These are phyloP conservation scores for Myiopsitta monachus DNA, from an alignment of 2,113 vertebrate genomes.

Conservation along the genomic window DNA sequence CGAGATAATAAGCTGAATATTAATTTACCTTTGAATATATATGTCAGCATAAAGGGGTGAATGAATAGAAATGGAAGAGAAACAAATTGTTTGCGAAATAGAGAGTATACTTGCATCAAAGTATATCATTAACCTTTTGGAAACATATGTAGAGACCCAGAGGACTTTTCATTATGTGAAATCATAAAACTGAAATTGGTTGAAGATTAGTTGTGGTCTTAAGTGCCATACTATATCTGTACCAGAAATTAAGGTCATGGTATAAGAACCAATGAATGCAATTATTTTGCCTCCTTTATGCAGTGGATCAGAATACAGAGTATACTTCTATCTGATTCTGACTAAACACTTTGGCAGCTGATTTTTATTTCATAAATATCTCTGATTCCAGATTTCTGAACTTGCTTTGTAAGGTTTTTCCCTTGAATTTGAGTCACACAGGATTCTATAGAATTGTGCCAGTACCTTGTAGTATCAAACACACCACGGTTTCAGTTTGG, in stretches of 20 bases:
- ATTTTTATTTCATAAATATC: background rate
- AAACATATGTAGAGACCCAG: background rate
- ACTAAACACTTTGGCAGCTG: background rate
- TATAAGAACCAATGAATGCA: background rate
- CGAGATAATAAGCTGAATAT: background rate
- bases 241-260: background rate
- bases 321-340: background rate
- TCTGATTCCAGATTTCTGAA: background rate
- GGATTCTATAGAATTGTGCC: background rate
- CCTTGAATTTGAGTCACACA: background rate
- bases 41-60: background rate
- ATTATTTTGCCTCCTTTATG: background rate
- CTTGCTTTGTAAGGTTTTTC: background rate
- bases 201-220: background rate
- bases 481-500: background rate
- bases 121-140: background rate
- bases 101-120: background rate
- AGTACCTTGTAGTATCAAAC: background rate
- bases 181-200: background rate
- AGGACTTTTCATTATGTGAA: background rate
- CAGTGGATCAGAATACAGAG: background rate
- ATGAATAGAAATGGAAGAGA: background rate
- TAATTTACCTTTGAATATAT: background rate
- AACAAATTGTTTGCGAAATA: background rate
- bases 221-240: background rate